Percentiles rank a stretch among this genome's conserved stretches.
Evolutionary conservation across 2,888 invertebrate species (phyloP).

Genomic region (Hydrotaea cyrtoneurina): DNA sequence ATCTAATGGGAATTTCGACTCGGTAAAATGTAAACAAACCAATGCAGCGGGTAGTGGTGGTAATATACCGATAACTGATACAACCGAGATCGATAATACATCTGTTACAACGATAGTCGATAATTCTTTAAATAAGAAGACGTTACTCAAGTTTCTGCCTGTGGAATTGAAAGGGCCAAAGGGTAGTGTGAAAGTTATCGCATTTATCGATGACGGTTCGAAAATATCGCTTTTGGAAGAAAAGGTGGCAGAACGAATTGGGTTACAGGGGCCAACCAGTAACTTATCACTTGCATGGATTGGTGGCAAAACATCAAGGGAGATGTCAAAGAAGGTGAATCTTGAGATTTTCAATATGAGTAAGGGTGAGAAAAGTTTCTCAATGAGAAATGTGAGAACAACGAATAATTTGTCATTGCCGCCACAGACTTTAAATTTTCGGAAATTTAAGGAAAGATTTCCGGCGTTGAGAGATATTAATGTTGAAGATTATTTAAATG

Average conservation of each 20-base stretch:
- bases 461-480: not conserved
- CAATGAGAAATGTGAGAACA: slow-evolving; percentile 44
- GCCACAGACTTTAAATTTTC: not conserved
- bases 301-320: slow-evolving; percentile 38
- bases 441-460: too few relatives aligned
- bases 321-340: slow-evolving; percentile 33
- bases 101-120: slow-evolving; percentile 37
- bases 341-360: too few relatives aligned
- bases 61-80: not conserved
- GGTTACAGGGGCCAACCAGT: slow-evolving; percentile 24
- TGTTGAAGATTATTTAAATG: too few relatives aligned
- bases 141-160: slow-evolving; percentile 52
- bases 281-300: slow-evolving; percentile 54
- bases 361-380: not conserved
- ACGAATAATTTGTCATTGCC: slow-evolving; percentile 37
- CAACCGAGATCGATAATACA: not conserved
- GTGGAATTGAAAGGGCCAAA: slow-evolving; percentile 36
- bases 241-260: slow-evolving; percentile 38
- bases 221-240: slow-evolving; percentile 50
- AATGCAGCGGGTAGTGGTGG: not conserved
- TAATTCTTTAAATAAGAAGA: not conserved
- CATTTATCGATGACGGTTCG: slow-evolving; percentile 34
- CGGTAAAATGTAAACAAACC: not conserved
- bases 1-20: not conserved
- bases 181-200: slow-evolving; percentile 16